Evolutionary conservation across 2,888 invertebrate species (phyloP).

Genomic region (Halictus ligatus): DNA sequence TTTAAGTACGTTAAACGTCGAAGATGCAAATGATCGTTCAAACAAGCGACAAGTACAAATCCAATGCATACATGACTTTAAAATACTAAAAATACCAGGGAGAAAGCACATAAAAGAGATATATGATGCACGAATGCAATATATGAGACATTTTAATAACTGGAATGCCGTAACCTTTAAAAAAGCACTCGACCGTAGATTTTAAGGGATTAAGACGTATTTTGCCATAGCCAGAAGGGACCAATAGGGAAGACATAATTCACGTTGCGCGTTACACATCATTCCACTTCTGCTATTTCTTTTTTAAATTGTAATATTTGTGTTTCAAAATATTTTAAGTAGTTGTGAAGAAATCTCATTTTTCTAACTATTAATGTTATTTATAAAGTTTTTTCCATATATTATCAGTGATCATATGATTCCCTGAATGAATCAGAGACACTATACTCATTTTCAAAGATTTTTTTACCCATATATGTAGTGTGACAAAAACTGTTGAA

Average conservation of each 20-base stretch:
- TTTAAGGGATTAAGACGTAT: conserved; percentile 38
- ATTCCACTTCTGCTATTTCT: background rate
- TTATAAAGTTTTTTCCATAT: background rate
- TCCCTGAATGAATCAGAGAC: background rate
- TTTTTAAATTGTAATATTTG: background rate
- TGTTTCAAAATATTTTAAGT: background rate
- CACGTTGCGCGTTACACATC: background rate
- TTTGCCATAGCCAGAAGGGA: conserved; percentile 35
- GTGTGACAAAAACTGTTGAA: background rate
- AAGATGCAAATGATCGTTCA: background rate
- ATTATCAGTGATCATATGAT: background rate
- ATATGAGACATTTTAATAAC: conserved; percentile 45
- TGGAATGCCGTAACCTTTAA: conserved; percentile 2
- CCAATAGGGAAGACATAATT: conserved; percentile 23
- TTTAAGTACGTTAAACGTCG: background rate
- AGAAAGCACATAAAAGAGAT: background rate
- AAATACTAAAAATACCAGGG: background rate
- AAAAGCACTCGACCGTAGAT: conserved; percentile 32
- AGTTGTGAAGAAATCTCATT: background rate
- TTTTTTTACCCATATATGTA: background rate
- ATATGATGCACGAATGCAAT: conserved; percentile 11
- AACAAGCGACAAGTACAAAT: background rate
- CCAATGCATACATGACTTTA: background rate
- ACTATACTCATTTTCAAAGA: background rate
- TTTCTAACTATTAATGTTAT: background rate